These are phyloP conservation scores for Acleris laterana DNA, from an alignment of 2,888 invertebrate genomes.

Conservation along the genomic window DNA sequence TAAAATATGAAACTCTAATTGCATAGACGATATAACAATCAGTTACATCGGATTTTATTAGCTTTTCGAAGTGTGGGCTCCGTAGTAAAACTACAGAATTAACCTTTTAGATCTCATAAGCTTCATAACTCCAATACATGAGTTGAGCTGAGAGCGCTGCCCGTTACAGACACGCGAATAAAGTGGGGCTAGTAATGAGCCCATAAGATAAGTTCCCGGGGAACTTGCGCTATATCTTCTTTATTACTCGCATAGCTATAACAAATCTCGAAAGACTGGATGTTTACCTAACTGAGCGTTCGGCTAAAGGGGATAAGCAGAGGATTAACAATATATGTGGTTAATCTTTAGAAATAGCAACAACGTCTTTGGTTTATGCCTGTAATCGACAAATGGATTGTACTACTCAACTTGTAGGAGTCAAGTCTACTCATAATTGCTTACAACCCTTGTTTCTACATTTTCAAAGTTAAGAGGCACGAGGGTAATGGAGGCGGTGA, in stretches of 20 bases:
- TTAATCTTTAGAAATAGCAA: slow-evolving; percentile 29
- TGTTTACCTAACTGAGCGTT: slow-evolving; percentile 42
- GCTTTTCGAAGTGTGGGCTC: slow-evolving; percentile 23
- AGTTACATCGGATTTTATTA: slow-evolving; percentile 2
- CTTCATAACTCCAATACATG: slow-evolving; percentile 37
- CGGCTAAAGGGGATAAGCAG: slow-evolving; percentile 36
- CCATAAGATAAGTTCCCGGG: slow-evolving; percentile 41
- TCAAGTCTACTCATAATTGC: not conserved
- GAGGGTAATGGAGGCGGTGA: slow-evolving; percentile 16
- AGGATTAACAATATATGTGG: slow-evolving; percentile 26
- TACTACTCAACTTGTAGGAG: not conserved
- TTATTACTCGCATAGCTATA: slow-evolving; percentile 43
- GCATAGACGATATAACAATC: slow-evolving; percentile 26
- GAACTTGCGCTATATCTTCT: slow-evolving; percentile 45
- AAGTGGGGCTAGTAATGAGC: slow-evolving; percentile 45
- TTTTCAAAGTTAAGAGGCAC: slow-evolving; percentile 1
- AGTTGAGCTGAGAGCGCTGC: slow-evolving; percentile 32
- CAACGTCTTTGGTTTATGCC: slow-evolving; percentile 8
- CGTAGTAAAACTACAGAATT: slow-evolving; percentile 32
- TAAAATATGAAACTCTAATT: slow-evolving; percentile 1
- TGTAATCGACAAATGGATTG: not conserved
- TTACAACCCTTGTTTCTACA: slow-evolving; percentile 1
- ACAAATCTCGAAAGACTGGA: slow-evolving; percentile 36
- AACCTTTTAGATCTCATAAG: slow-evolving; percentile 36
- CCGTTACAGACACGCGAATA: slow-evolving; percentile 43